A percentile compares a stretch with the other conserved stretches of the same genome.
phyloP scores from a whole-genome alignment of 2,113 vertebrate genomes.

The Alligator mississippiensis region DNA sequence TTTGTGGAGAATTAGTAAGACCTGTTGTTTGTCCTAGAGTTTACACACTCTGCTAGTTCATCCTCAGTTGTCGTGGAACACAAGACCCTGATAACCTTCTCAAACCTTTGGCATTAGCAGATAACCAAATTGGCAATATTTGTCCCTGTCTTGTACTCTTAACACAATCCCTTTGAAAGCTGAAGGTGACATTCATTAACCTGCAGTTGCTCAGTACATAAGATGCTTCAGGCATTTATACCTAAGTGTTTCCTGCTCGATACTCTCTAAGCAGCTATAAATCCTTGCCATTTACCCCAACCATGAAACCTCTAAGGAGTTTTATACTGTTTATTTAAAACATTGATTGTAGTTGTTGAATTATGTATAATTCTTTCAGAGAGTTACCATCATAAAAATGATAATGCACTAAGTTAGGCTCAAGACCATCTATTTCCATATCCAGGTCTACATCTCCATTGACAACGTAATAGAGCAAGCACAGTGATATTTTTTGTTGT shows the following conservation, averaged over 20 bases:
- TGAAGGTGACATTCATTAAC: background rate
- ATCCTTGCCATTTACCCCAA: conserved; percentile 17
- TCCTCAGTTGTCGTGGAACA: background rate
- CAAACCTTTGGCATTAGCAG: background rate
- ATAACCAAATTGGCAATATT: background rate
- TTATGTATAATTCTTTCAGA: conserved; percentile 5
- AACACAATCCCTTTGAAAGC: background rate
- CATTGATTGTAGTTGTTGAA: conserved; percentile 14
- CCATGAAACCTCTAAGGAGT: background rate
- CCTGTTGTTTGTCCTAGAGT: background rate
- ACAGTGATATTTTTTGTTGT: background rate
- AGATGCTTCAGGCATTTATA: background rate
- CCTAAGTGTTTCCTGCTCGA: background rate
- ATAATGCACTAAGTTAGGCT: background rate
- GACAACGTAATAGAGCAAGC: background rate
- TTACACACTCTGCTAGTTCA: background rate
- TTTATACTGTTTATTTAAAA: conserved; percentile 46
- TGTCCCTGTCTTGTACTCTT: background rate
- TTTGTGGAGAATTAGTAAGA: background rate
- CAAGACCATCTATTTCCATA: background rate
- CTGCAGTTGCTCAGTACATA: rapidly evolving
- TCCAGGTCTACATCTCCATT: background rate
- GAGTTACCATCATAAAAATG: background rate
- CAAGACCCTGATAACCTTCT: background rate
- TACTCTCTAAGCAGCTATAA: background rate